Evolutionary conservation across 2,113 vertebrate species (phyloP).

Genomic region (Zosterops pallidus): DNA sequence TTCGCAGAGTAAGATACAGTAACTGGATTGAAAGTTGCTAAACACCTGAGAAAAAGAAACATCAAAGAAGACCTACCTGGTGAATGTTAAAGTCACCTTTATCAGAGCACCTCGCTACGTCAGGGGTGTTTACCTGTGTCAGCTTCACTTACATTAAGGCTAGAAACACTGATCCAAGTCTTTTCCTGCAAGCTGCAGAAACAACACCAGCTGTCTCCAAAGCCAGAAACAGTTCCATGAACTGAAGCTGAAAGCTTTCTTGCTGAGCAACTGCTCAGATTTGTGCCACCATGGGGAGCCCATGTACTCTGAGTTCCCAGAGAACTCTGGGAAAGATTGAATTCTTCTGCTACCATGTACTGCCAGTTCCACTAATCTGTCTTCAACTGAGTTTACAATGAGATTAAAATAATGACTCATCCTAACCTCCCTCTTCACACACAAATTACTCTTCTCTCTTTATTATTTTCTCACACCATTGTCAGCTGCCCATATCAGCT

Average conservation of each 20-base stretch:
- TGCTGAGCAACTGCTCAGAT: not conserved
- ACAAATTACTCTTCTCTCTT: not conserved
- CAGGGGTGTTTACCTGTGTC: not conserved
- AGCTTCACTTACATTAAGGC: not conserved
- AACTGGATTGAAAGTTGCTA: not conserved
- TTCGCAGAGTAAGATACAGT: not conserved
- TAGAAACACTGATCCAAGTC: not conserved
- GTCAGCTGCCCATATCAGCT: not conserved
- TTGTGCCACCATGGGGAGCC: not conserved
- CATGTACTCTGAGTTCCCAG: not conserved
- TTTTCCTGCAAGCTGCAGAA: not conserved
- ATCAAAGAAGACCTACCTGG: not conserved
- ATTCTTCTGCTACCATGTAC: not conserved
- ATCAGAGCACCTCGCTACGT: not conserved
- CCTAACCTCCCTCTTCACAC: not conserved
- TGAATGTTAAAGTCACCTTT: not conserved
- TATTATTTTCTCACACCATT: not conserved
- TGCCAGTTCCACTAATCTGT: not conserved
- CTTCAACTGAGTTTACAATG: not conserved
- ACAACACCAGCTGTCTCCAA: not conserved
- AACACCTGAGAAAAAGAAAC: not conserved
- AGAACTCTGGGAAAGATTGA: not conserved
- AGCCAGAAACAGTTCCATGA: not conserved
- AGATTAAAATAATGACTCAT: not conserved
- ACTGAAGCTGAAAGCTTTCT: not conserved